These are phyloP conservation scores for Protonemura montana DNA, from an alignment of 2,888 invertebrate species.

Conservation along the genomic window DNA sequence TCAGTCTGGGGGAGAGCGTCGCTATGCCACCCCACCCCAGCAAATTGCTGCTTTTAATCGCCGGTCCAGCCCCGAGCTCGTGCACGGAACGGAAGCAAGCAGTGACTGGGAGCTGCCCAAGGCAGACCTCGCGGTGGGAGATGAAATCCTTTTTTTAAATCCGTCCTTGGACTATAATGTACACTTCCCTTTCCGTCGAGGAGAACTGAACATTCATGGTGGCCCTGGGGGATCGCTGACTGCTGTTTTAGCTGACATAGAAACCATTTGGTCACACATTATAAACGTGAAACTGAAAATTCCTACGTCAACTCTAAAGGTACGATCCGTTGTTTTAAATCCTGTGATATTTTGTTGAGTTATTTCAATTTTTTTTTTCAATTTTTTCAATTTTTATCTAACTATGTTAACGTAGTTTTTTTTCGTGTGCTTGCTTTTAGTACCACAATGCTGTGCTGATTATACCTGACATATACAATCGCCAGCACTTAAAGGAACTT, in stretches of 20 bases:
- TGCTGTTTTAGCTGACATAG: conserved; percentile 83
- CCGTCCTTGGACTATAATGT: conserved; percentile 79
- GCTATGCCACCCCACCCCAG: conserved; percentile 86
- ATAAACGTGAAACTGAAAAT: conserved; percentile 81
- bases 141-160: conserved; percentile 74
- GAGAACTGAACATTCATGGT: conserved; percentile 85
- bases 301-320: conserved; percentile 64
- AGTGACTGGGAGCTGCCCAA: conserved; percentile 71
- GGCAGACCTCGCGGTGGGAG: conserved; percentile 75
- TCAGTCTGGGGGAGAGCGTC: conserved; percentile 80
- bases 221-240: conserved; percentile 87
- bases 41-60: conserved; percentile 90
- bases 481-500: conserved; percentile 84
- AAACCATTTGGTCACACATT: conserved; percentile 86
- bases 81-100: conserved; percentile 61
- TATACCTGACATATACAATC: conserved; percentile 88
- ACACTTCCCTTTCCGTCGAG: conserved; percentile 88
- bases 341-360: conserved; percentile 15
- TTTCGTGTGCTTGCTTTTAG: conserved; percentile 56
- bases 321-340: too few species aligned
- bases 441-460: conserved; percentile 87
- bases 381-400: too few species aligned
- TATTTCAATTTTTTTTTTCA: not conserved
- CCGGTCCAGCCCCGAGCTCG: conserved; percentile 74
- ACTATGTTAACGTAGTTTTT: not conserved